A percentile compares a stretch with the other conserved stretches of the same genome.
phyloP scores from a whole-genome alignment of 1,140 invertebrate genomes.

The Diachasma alloeum region DNA sequence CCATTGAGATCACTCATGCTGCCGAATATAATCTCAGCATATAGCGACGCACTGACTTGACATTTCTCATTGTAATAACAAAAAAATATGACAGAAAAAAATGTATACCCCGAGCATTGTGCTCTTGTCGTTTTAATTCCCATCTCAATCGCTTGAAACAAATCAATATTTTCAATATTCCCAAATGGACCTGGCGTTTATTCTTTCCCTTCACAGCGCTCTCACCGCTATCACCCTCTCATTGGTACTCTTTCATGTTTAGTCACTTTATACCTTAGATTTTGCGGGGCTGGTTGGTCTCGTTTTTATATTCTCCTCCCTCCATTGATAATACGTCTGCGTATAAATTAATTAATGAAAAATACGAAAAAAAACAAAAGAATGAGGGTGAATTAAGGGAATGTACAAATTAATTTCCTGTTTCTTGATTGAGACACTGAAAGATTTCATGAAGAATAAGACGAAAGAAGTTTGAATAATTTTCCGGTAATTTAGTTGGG shows the following conservation, averaged over 20 bases:
- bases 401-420: constrained; percentile 4
- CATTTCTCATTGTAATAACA: neutral
- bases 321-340: neutral
- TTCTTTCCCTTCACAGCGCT: neutral
- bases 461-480: constrained; percentile 27
- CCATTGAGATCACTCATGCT: no score
- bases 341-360: neutral
- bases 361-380: neutral
- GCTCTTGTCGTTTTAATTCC: no score
- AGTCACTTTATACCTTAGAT: constrained; percentile 4
- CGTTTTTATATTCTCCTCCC: neutral
- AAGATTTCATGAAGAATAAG: constrained; percentile 37
- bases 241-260: constrained; percentile 5
- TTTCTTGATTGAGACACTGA: constrained; percentile 4
- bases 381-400: neutral
- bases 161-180: constrained; percentile 35
- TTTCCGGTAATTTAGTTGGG: constrained; percentile 25
- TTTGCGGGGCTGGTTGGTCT: neutral
- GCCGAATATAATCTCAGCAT: no score
- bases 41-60: no score
- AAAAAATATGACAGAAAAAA: neutral
- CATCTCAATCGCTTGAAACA: constrained; percentile 20
- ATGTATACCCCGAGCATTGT: neutral
- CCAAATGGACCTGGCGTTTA: constrained; percentile 19
- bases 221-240: neutral